A percentile compares a stretch with the other conserved stretches of the same genome.
Conservation (phyloP, 2,888 invertebrate species). For the Fragum sueziense region DNA sequence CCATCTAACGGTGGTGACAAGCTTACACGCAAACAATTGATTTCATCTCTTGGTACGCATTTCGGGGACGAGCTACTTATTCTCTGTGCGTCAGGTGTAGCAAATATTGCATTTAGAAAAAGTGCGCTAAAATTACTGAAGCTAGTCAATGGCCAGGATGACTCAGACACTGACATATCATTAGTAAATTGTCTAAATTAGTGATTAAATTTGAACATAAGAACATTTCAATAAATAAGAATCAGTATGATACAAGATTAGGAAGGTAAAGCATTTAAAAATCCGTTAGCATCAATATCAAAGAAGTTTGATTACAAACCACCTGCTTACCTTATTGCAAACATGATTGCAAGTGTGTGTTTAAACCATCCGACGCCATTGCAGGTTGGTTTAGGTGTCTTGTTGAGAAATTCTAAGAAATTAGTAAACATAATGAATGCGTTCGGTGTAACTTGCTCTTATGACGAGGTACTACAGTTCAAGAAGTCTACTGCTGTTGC, state of each 20-base stretch:
- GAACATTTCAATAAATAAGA: conserved; percentile 2
- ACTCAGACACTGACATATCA: conserved; percentile 21
- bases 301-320: conserved; percentile 7
- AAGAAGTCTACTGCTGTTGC: conserved; percentile 57
- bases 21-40: neutral
- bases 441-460: conserved; percentile 48
- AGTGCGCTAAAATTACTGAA: conserved; percentile 16
- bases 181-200: conserved; percentile 3
- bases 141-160: conserved; percentile 22
- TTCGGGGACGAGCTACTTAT: conserved; percentile 34
- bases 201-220: conserved; percentile 27
- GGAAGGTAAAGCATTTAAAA: neutral
- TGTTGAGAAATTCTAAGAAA: conserved; percentile 25
- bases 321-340: conserved; percentile 29
- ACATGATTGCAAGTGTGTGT: conserved; percentile 12
- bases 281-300: conserved; percentile 11
- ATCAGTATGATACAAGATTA: conserved; percentile 22
- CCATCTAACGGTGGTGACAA: neutral
- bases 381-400: conserved; percentile 28
- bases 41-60: conserved; percentile 10
- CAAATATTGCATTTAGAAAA: conserved; percentile 35
- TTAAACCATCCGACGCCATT: conserved; percentile 17
- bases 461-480: conserved; percentile 59
- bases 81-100: conserved; percentile 19
- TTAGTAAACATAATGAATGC: conserved; percentile 16